A percentile compares a stretch with the other conserved stretches of the same genome.
These are phyloP conservation scores for Streptopelia turtur DNA, from an alignment of 2,797 vertebrate species.

Conservation along the genomic window DNA sequence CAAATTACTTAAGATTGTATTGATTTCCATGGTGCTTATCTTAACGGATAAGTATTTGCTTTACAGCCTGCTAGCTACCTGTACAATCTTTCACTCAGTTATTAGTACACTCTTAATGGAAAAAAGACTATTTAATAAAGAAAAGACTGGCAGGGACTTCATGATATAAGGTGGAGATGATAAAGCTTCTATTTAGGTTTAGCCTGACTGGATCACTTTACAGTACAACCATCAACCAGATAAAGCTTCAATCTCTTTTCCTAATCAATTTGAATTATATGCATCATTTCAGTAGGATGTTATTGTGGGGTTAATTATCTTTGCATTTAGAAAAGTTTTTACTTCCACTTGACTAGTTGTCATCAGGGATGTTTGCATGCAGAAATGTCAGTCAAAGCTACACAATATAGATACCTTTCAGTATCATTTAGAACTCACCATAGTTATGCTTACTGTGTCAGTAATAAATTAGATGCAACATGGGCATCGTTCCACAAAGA, in stretches of 20 bases:
- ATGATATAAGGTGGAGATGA: neutral
- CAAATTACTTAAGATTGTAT: neutral
- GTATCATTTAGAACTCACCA: neutral
- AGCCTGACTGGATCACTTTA: neutral
- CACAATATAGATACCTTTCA: neutral
- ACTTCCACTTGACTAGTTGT: neutral
- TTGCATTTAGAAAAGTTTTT: slow-evolving; percentile 13
- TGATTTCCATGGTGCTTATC: neutral
- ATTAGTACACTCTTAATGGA: neutral
- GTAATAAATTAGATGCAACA: neutral
- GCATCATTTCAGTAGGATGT: slow-evolving; percentile 17
- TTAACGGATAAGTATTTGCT: neutral
- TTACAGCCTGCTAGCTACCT: neutral
- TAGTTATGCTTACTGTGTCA: neutral
- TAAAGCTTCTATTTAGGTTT: slow-evolving; percentile 3
- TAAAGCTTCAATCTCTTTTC: neutral
- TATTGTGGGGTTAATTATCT: neutral
- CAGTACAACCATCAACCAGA: neutral
- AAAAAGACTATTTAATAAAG: neutral
- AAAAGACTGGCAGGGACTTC: neutral
- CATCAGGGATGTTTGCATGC: neutral
- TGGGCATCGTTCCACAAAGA: neutral
- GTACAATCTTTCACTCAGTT: neutral
- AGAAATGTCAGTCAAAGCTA: neutral
- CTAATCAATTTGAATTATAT: neutral